Base-by-base conservation (phyloP, 2,888 invertebrate species). In the Chalcosyrphus nemorum region DNA sequence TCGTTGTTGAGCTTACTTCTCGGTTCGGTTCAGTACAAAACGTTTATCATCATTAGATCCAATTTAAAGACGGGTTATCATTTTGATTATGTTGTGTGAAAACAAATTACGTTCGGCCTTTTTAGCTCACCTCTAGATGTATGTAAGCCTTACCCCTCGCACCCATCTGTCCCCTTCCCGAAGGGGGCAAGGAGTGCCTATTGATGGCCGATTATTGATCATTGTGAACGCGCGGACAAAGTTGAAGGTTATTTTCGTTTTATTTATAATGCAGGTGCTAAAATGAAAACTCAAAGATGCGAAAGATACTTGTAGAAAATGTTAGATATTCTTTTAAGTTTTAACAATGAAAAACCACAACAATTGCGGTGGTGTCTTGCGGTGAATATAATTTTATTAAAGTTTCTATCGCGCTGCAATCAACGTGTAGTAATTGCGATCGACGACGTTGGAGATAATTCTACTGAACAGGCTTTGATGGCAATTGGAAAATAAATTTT, bases 1-100 rank as follows among this genome's bases (percentile, higher is more conserved):
- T 57, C 21, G 61, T 41, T 61, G 52, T 76, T 74, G 59, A 61
- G 72, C 72, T 52, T 43, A 66, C 77, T 80, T 72, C 54, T 72
- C 54, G 35, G 35, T 35, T 66, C 86, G 35, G 35, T 35, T 38
- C 88, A 87, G 87, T 89, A 80, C 75, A 89, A 89, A 90, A 88
- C 90, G 89, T 90, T 90, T 89, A 90, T 90, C 90, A 90, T 91
- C 91, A 90, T 90, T 90, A 90, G 90, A 90, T 90, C 89, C 90
- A 90, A 90, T 90, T 90, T 90, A 90, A 91, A 91, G 91, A 90
- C 88, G 89, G 89, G 90, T 90, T 90, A 90, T 90, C 90, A 91
- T 90, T 90, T 91, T 90, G 90, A 90, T 90, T 90, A 90, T 90
- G 91, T 90, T 90, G 91, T 91, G 90, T 91, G 90, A 90, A 90